Evolutionary conservation across 2,888 invertebrate genomes (phyloP).

Genomic region (Clivina fossor): DNA sequence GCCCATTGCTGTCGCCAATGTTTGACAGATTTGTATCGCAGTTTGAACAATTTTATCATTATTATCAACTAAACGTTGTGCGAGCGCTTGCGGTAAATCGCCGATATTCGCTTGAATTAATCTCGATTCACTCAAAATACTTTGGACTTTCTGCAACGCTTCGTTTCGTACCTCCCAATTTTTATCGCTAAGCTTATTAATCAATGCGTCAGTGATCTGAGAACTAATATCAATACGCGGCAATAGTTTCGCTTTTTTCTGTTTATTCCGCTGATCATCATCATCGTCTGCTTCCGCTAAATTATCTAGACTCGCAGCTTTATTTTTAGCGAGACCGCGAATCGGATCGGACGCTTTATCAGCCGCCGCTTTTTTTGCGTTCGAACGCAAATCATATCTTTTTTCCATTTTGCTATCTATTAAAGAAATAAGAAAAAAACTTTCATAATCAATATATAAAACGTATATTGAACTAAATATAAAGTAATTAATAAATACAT

Average conservation of each 20-base stretch:
- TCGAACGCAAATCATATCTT: too few relatives aligned
- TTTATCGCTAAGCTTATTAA: slow-evolving; percentile 81
- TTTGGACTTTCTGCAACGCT: slow-evolving; percentile 70
- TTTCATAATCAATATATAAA: too few relatives aligned
- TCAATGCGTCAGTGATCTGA: slow-evolving; percentile 77
- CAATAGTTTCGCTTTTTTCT: slow-evolving; percentile 68
- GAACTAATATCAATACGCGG: slow-evolving; percentile 80
- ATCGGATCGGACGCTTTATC: slow-evolving; percentile 73
- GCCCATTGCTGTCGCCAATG: slow-evolving; percentile 81
- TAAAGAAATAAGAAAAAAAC: too few relatives aligned
- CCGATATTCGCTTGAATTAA: slow-evolving; percentile 85
- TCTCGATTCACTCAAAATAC: slow-evolving; percentile 72
- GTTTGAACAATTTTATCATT: slow-evolving; percentile 89
- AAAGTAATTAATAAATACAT: too few relatives aligned
- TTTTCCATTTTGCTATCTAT: too few relatives aligned
- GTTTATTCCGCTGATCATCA: slow-evolving; percentile 54
- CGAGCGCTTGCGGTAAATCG: slow-evolving; percentile 78
- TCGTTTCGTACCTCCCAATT: slow-evolving; percentile 86
- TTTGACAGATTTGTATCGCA: slow-evolving; percentile 80
- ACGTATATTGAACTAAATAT: too few relatives aligned
- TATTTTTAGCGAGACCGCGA: slow-evolving; percentile 56
- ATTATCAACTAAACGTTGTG: slow-evolving; percentile 79
- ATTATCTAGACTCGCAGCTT: slow-evolving; percentile 60
- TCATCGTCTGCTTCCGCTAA: slow-evolving; percentile 54
- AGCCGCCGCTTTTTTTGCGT: too few relatives aligned